A percentile compares a stretch with the other conserved stretches of the same genome.
Evolutionary conservation across 2,113 vertebrate genomes (phyloP).

Genomic region (Zosterops hypoxanthus): DNA sequence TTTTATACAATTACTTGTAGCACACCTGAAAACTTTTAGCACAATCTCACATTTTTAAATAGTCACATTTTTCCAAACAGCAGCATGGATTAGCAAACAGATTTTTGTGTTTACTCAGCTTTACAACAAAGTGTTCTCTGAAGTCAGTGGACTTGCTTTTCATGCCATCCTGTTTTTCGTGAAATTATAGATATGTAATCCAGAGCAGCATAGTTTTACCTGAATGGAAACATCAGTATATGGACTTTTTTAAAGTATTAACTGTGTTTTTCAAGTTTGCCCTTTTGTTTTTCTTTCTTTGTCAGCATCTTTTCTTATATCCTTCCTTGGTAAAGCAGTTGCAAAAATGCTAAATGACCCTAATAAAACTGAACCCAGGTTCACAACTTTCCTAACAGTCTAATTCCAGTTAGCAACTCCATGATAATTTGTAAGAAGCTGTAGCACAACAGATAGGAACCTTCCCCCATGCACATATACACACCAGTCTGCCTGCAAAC

Average conservation of each 20-base stretch:
- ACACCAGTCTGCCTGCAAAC: background rate
- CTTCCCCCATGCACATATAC: fast-evolving
- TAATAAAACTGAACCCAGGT: background rate
- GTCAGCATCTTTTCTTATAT: background rate
- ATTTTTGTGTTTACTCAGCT: background rate
- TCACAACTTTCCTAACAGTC: background rate
- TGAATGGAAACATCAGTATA: background rate
- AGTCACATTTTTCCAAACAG: constrained; percentile 1
- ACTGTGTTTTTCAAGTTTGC: background rate
- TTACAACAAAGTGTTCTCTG: background rate
- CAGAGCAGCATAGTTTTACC: background rate
- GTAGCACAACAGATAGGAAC: background rate
- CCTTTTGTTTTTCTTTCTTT: background rate
- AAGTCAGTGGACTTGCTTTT: background rate
- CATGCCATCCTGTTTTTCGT: background rate
- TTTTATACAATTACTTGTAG: background rate
- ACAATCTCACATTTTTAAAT: background rate
- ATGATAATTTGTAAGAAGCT: background rate
- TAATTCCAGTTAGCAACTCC: background rate
- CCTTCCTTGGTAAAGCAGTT: background rate
- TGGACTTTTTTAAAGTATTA: background rate
- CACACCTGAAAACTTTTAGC: background rate
- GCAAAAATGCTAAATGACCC: background rate
- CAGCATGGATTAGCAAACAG: background rate
- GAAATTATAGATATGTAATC: background rate